Conservation (phyloP, 64 coral and sea anemone genomes). For the Hydrozoanthus tunicans region DNA sequence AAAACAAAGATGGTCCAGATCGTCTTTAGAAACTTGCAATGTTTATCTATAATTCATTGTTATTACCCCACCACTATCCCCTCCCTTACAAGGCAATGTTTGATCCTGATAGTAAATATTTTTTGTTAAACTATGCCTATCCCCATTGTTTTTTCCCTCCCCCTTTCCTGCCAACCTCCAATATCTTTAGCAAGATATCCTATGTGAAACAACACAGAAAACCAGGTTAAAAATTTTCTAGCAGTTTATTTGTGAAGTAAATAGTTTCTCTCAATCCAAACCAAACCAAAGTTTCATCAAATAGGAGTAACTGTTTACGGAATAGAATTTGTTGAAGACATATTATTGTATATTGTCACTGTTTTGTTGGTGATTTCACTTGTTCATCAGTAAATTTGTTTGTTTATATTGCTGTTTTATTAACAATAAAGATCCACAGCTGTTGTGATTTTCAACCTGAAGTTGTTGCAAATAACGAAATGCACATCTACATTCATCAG, state of each 20-base stretch:
- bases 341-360: not conserved
- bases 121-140: not conserved
- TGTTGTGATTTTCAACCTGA: slow-evolving; percentile 1
- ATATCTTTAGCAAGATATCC: not conserved
- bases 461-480: slow-evolving; percentile 51
- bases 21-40: not conserved
- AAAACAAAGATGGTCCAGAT: not conserved
- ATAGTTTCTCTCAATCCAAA: not conserved
- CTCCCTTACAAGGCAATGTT: not conserved
- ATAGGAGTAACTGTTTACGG: not conserved
- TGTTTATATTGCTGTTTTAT: slow-evolving; percentile 8
- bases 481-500: slow-evolving; percentile 46
- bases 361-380: not conserved
- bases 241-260: not conserved
- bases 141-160: not conserved
- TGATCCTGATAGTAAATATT: not conserved
- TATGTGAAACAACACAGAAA: slow-evolving; percentile 5
- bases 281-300: not conserved
- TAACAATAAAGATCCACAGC: not conserved
- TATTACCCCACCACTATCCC: not conserved
- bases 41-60: not conserved
- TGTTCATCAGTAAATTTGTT: not conserved
- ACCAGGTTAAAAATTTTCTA: not conserved
- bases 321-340: not conserved
- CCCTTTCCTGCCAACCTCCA: not conserved